phyloP scores from a whole-genome alignment of 1,140 invertebrate genomes.

The Harpegnathos saltator region DNA sequence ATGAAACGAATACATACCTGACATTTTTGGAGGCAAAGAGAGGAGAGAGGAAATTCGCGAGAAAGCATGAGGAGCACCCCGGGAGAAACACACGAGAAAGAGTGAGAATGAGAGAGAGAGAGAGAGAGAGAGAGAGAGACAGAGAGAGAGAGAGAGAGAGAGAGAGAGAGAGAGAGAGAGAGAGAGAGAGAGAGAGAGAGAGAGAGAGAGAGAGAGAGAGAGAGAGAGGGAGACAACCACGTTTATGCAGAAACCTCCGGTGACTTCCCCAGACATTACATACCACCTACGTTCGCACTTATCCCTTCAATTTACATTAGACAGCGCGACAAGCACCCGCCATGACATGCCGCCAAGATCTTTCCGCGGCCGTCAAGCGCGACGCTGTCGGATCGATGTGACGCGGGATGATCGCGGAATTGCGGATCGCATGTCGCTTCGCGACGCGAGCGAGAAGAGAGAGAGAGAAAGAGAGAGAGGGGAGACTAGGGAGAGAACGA shows the following conservation, averaged over 20 bases:
- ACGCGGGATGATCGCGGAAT: conserved; percentile 32
- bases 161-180: no score
- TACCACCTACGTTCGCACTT: not conserved
- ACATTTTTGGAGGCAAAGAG: no score
- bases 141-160: no score
- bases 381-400: conserved; percentile 23
- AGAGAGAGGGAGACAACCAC: no score
- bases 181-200: no score
- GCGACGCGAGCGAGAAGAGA: conserved; percentile 19
- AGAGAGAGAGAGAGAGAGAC: no score
- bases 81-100: no score
- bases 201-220: no score
- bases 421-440: conserved; percentile 40
- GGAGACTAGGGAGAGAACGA: conserved; percentile 17
- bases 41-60: no score
- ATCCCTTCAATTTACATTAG: conserved; percentile 20
- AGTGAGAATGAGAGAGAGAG: no score
- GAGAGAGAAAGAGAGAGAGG: conserved; percentile 28
- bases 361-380: conserved; percentile 17
- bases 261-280: not conserved
- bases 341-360: not conserved
- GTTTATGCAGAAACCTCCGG: not conserved
- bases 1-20: no score
- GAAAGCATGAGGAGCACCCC: no score
- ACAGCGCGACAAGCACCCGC: not conserved